A percentile compares a stretch with the other conserved stretches of the same genome.
These are phyloP conservation scores for Globicephala melas DNA, from an alignment of 2,113 vertebrate species.

Conservation along the genomic window DNA sequence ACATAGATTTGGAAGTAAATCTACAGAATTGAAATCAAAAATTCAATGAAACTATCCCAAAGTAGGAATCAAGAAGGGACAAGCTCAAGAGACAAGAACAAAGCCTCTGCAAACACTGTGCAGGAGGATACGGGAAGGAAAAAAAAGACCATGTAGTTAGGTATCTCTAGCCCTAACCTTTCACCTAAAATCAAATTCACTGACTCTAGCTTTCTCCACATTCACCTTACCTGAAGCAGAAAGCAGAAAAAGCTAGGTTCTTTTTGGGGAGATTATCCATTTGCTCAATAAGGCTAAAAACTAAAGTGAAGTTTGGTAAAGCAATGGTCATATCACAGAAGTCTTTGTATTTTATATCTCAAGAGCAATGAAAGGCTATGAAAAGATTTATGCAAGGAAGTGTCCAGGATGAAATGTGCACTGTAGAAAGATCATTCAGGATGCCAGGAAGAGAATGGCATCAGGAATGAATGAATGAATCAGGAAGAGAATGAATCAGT, in stretches of 20 bases:
- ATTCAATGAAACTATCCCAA: neutral
- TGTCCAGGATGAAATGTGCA: neutral
- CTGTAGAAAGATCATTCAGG: neutral
- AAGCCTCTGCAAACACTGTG: neutral
- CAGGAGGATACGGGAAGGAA: neutral
- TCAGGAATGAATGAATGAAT: too few relatives aligned
- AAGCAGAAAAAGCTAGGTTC: neutral
- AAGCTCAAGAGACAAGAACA: neutral
- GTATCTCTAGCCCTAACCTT: neutral
- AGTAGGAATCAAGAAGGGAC: neutral
- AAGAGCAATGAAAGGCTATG: neutral
- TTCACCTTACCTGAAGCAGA: neutral
- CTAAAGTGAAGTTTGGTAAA: neutral
- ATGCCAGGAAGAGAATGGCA: neutral
- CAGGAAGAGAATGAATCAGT: neutral
- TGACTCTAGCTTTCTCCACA: neutral
- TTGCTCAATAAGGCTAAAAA: constrained; percentile 13
- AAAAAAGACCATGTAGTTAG: neutral
- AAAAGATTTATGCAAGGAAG: neutral
- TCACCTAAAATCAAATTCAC: neutral
- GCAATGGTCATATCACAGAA: neutral
- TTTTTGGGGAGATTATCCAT: neutral
- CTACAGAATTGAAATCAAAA: neutral
- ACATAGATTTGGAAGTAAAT: neutral
- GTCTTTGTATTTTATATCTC: neutral